Base-by-base conservation (phyloP, 2,113 vertebrate species). In the Notarius lentiginosus region DNA sequence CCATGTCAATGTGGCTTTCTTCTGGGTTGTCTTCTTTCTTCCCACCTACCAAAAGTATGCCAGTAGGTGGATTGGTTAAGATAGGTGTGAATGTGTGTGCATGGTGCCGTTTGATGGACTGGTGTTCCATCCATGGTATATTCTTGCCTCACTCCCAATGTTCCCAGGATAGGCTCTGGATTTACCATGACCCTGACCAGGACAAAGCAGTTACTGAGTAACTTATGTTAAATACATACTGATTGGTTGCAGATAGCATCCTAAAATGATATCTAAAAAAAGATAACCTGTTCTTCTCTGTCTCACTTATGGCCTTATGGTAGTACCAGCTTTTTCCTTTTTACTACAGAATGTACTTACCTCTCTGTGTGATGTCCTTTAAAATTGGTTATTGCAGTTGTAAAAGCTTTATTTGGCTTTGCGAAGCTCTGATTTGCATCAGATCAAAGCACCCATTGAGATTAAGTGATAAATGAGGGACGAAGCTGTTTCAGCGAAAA, bases 401-500 rank as follows among this genome's bases (percentile, higher is more conserved):
- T 58, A 51, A 66, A 80, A 68, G 84, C 61, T 86, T 80, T 80
- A 86, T 79, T 55, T 80, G 80, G 58, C 82, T 83, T 27, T 34
- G 49, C 79, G 61, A 79, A 53, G 47, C 47, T 49, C 41, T 5
- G 15, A 66, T 79, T 79, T 85, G 73, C 60, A 20, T 79, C 27
- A 55, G 75, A 65, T 65, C 60, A 79, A 49, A 86, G 73, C 18
- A 14, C 1, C 27, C 84, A 68, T 55, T 24, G 27, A 55, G 84
- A 53, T 41, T 30, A 70, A n/a, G 30, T 80, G 76, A 66, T 86
- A 56, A 87, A 77, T 55, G 56, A 75, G 82, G 51, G 49, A 75
- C 47, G 75, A 82, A 89, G 79, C 55, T 65, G 61, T 85, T 73
- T 76, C 58, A 58, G 76, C 87, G 66, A 61, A 82, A 60, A 76